Percentiles rank a stretch among this genome's conserved stretches.
These are phyloP conservation scores for Hyla sarda DNA, from an alignment of 2,113 vertebrate genomes.

Conservation along the genomic window DNA sequence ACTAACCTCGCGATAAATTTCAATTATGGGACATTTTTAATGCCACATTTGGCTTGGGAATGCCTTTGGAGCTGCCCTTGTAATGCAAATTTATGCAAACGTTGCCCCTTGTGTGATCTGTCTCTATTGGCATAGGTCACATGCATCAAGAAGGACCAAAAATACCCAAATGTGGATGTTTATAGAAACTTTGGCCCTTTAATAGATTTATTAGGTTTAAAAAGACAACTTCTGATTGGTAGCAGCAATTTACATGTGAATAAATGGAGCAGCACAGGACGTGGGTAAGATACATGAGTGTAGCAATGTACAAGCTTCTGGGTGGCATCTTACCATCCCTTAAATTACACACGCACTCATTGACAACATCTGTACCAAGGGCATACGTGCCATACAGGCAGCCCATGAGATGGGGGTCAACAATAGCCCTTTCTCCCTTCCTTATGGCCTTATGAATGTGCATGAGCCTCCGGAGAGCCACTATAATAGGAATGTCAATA, in stretches of 20 bases:
- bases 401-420: not conserved
- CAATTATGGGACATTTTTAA: too few species aligned
- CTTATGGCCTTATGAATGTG: not conserved
- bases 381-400: not conserved
- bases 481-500: not conserved
- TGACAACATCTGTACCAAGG: not conserved
- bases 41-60: too few species aligned
- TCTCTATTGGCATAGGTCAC: not conserved
- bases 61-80: not conserved
- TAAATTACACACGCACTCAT: not conserved
- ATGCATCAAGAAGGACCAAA: not conserved
- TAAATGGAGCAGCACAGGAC: not conserved
- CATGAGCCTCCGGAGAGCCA: not conserved
- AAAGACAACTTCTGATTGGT: not conserved
- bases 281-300: not conserved
- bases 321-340: not conserved
- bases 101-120: not conserved
- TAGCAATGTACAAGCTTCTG: not conserved
- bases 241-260: not conserved
- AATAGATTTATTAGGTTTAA: constrained; percentile 11
- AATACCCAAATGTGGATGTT: not conserved
- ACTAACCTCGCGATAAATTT: too few species aligned
- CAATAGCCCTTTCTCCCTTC: not conserved
- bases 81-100: not conserved
- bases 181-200: not conserved